Percentiles rank a stretch among this genome's conserved stretches.
Conservation (phyloP, 2,888 invertebrate genomes). For the Leptarthrus brevirostris region DNA sequence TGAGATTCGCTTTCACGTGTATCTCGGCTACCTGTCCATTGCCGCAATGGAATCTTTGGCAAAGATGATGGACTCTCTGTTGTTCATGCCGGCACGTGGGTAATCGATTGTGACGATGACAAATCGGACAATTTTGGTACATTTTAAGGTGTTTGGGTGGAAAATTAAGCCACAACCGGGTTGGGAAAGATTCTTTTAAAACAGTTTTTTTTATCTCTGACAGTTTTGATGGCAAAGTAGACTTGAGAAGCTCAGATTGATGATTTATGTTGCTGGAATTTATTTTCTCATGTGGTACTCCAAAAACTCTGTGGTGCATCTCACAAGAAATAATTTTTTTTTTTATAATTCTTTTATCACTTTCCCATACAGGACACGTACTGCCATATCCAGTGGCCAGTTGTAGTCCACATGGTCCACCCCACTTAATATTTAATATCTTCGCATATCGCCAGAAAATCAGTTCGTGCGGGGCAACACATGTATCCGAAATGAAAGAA, state of each 20-base stretch:
- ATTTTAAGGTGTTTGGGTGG: constrained; percentile 28
- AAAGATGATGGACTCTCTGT: neutral
- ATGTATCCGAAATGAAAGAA: constrained; percentile 45
- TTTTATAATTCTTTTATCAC: constrained; percentile 23
- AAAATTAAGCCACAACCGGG: constrained; percentile 6
- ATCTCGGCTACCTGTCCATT: neutral
- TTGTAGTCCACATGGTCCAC: constrained; percentile 29
- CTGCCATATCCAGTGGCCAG: constrained; percentile 19
- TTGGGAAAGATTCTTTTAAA: neutral
- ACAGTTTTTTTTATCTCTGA: neutral
- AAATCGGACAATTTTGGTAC: constrained; percentile 48
- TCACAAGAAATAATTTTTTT: neutral
- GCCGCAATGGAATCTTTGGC: neutral
- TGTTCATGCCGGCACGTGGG: constrained; percentile 32
- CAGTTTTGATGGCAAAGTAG: too few relatives aligned
- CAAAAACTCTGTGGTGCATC: neutral
- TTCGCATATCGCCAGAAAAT: constrained; percentile 17
- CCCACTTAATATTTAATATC: constrained; percentile 46
- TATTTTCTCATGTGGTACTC: neutral
- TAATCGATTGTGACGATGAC: constrained; percentile 51
- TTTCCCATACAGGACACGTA: constrained; percentile 41
- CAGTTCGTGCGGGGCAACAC: constrained; percentile 40
- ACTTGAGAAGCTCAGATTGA: too few relatives aligned
- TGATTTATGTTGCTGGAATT: neutral
- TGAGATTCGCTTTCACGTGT: constrained; percentile 5